A percentile compares a stretch with the other conserved stretches of the same genome.
phyloP scores from a whole-genome alignment of 2,113 vertebrate genomes.

The Sturnira hondurensis region DNA sequence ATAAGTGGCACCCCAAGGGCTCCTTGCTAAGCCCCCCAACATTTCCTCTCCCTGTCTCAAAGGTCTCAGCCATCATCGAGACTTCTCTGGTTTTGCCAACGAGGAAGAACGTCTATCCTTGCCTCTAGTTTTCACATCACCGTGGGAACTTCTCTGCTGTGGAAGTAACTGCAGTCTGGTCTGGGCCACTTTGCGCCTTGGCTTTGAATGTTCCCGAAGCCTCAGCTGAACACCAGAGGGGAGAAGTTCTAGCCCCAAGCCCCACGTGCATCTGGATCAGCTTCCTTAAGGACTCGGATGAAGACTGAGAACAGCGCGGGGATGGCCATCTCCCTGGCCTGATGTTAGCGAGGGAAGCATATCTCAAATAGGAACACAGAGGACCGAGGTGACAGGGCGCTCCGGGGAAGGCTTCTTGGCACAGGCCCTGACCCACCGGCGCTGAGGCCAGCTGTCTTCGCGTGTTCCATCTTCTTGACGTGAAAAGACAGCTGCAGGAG shows the following conservation, averaged over 20 bases:
- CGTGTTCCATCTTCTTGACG: not conserved
- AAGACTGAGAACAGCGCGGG: not conserved
- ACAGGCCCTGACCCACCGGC: not conserved
- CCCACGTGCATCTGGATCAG: accelerated
- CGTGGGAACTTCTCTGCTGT: not conserved
- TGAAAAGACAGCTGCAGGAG: not conserved
- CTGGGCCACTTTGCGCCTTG: not conserved
- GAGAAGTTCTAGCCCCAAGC: not conserved
- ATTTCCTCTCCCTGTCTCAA: not conserved
- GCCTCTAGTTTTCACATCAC: not conserved
- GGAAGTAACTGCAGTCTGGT: not conserved
- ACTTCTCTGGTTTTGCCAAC: not conserved
- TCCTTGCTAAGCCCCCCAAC: not conserved
- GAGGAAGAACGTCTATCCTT: not conserved
- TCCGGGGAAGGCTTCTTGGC: not conserved
- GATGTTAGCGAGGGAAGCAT: not conserved
- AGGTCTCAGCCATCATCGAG: too few species aligned
- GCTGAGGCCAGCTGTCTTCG: too few species aligned
- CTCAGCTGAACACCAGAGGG: not conserved
- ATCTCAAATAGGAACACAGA: not conserved
- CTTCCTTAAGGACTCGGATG: not conserved
- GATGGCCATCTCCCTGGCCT: not conserved
- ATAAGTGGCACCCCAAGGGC: not conserved
- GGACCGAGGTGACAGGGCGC: not conserved
- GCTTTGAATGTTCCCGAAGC: not conserved